Evolutionary conservation across 1,140 invertebrate genomes (phyloP), one percentile per base, ranked within the genome.

Genomic region (Halesus radiatus): DNA sequence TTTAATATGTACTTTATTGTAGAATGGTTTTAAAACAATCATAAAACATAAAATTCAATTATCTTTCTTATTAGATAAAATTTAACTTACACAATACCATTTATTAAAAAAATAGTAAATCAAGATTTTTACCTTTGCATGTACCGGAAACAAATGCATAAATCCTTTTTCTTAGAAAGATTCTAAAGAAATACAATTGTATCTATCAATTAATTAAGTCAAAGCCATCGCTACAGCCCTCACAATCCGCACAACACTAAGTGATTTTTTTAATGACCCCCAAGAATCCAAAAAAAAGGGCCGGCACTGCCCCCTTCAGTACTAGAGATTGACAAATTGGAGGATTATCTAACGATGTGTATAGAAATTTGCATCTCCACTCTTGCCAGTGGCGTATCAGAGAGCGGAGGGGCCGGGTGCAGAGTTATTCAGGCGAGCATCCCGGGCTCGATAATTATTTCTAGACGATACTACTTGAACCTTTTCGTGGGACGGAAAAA

Each of bases 331-430:
- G 82, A 83, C 82, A 83, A 83, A 83, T 83, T 83, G 82, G 82
- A 81, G 82, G 82, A 83, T 83, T 83, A 83, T 83, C 82, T 83
- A 83, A 83, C 82, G 80, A 83, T 70, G 82, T 81, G 82, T 83
- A 83, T 83, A 83, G 80, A 83, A 83, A 83, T 83, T 81, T 81
- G 80, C 80, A 83, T 81, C 80, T 5, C 75, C 70, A 23, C 45
- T 23, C 52, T 73, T 29, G 29, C 70, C 72, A 75, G 72, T 56
- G 72, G 53, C 53, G 72, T 54, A 75, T 58, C 53, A 22, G n/a
- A 26, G 32, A 32, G 16, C 7, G 13, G 23, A n/a, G 15, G 22
- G 26, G 52, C 10, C 22, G 70, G 26, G 23, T 23, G 16, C 72
- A 16, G 72, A 75, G 72, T 75, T 75, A 75, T 75, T 75, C 72